phyloP scores from a whole-genome alignment of 2,797 vertebrate species.

The Gambelia wislizenii region DNA sequence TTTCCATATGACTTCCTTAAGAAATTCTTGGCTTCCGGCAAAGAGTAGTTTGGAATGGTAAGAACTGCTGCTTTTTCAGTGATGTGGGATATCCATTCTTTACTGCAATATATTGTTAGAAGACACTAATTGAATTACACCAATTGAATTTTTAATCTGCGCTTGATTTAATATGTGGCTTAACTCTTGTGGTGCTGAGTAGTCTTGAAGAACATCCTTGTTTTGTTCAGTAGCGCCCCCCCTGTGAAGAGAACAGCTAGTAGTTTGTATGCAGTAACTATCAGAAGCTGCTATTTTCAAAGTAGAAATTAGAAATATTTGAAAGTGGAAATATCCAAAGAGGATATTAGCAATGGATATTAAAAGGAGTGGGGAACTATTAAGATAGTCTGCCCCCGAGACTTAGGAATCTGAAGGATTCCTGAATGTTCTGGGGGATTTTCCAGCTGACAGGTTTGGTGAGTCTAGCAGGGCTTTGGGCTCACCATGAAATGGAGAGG shows the following conservation, averaged over 20 bases:
- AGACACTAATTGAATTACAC: neutral
- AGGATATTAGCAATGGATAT: neutral
- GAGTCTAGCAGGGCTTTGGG: too few relatives aligned
- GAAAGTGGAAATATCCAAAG: neutral
- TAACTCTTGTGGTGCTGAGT: neutral
- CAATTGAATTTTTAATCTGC: neutral
- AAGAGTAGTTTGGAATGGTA: neutral
- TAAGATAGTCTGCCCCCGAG: too few relatives aligned
- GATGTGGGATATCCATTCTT: neutral
- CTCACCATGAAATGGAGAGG: too few relatives aligned
- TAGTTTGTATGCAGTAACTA: neutral
- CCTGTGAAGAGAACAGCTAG: neutral
- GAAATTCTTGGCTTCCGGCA: neutral
- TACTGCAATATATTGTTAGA: neutral
- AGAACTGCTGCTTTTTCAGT: neutral
- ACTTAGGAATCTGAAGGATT: too few relatives aligned
- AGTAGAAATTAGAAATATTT: too few relatives aligned
- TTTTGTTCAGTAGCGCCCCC: neutral
- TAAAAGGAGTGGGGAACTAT: too few relatives aligned
- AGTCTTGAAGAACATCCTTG: neutral
- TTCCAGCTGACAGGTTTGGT: too few relatives aligned
- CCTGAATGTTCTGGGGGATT: too few relatives aligned
- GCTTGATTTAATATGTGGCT: conserved; percentile 16
- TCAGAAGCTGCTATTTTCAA: neutral
- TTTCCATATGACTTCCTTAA: neutral